Percentiles rank a stretch among this genome's conserved stretches.
These are phyloP conservation scores for Amphimedon queenslandica DNA, from an alignment of 37 sponge, comb jelly and placozoan genomes.

Conservation along the genomic window DNA sequence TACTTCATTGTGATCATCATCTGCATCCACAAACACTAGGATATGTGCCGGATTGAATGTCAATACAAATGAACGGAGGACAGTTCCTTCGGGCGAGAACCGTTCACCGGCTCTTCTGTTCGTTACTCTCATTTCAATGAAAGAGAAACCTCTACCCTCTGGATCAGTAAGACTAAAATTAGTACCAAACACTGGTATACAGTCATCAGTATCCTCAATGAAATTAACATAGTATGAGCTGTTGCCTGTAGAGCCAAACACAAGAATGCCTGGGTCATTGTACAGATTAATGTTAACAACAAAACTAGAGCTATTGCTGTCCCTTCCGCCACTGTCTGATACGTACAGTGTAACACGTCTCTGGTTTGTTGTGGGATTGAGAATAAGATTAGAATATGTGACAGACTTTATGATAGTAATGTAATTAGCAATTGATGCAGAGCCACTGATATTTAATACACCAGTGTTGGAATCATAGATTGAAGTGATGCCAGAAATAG, in stretches of 20 bases:
- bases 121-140: not conserved
- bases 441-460: not conserved
- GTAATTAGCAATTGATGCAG: constrained; percentile 1
- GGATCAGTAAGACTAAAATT: constrained; percentile 22
- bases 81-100: not conserved
- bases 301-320: constrained; percentile 23
- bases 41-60: not conserved
- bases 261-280: constrained; percentile 47
- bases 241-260: constrained; percentile 31
- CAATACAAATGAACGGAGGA: too few species aligned
- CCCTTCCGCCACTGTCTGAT: constrained; percentile 42
- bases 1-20: not conserved
- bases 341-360: constrained; percentile 34
- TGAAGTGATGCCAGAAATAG: not conserved
- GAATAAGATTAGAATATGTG: not conserved
- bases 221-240: constrained; percentile 17
- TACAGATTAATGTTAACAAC: constrained; percentile 32
- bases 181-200: constrained; percentile 12
- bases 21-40: not conserved
- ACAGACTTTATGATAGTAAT: not conserved
- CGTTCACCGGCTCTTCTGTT: not conserved
- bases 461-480: not conserved
- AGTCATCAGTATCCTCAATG: constrained; percentile 46
- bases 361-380: constrained; percentile 22
- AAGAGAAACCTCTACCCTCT: constrained; percentile 11